Evolutionary conservation across 2,113 vertebrate genomes (phyloP).

Genomic region (Tyto alba): DNA sequence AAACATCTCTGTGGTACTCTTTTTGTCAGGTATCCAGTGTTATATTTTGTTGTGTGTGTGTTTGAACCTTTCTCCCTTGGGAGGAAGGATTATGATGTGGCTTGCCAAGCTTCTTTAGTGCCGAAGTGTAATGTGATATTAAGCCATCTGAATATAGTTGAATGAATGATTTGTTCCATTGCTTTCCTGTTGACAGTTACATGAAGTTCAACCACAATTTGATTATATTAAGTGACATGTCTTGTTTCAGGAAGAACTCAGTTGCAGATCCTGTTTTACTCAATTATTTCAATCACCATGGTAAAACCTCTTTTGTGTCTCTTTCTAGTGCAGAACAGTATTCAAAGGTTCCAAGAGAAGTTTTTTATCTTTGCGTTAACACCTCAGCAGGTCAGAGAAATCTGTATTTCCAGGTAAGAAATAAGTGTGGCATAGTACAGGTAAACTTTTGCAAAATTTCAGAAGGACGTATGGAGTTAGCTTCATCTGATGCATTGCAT

Average conservation of each 20-base stretch:
- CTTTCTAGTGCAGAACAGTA: slow-evolving; percentile 80
- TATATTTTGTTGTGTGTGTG: not conserved
- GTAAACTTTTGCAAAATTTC: not conserved
- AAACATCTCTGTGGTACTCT: not conserved
- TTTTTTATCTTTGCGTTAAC: slow-evolving; percentile 98
- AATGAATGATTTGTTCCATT: not conserved
- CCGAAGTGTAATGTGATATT: not conserved
- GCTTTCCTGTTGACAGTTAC: not conserved
- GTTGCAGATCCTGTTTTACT: not conserved
- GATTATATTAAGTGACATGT: not conserved
- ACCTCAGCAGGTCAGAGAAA: slow-evolving; percentile 96
- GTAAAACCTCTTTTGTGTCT: not conserved
- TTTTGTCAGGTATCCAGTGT: not conserved
- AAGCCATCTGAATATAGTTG: not conserved
- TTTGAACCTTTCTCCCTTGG: not conserved
- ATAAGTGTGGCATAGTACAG: not conserved
- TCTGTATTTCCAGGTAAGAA: slow-evolving; percentile 95
- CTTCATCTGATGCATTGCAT: rapidly evolving
- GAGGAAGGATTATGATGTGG: not conserved
- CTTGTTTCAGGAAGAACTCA: not conserved
- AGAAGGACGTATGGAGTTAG: not conserved
- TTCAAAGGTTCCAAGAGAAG: slow-evolving; percentile 94
- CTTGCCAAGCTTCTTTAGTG: not conserved
- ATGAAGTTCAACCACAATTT: not conserved
- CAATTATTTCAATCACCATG: not conserved